Base-by-base conservation (phyloP, 2,888 invertebrate genomes). In the Platerodrilus igneus region DNA sequence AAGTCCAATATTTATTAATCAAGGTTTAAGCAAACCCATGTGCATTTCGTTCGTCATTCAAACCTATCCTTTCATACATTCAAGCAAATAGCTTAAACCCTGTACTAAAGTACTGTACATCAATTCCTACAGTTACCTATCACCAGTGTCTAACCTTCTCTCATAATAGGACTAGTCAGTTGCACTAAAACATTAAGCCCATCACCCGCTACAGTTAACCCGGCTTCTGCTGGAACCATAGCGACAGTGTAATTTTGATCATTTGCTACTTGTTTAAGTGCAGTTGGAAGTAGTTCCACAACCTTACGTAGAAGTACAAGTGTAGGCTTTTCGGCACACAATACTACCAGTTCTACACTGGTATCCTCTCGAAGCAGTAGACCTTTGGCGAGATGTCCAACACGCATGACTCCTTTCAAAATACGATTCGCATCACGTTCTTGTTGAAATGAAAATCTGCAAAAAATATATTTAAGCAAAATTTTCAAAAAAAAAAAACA, bases 371-470 rank as follows among this genome's bases (percentile, higher is more conserved):
- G 82, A 14, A 97, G 75, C 58, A 97, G 74, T 45, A 97, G 77
- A 22, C 93, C 90, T 64, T 91, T 91, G 30, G 90, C 88, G 35
- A 93, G 71, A 62, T 88, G 84, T 35, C 95, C 95, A 27, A 96
- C 94, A 48, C 96, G 82, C 93, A 96, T 94, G 16, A 96, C 95
- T 42, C 96, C 96, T 67, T 94, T 91, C 27, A 97, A 74, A 52
- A 89, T 81, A 45, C 95, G 80, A 52, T 76, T 71, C 23, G 74
- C 71, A 52, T 73, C 71, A 34, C 75, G 63, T 41, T 67, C 79
- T 56, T 83, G 77, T 66, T 81, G 80, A 68, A 82, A 82, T 37
- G 81, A 81, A 55, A 83, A 77, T 46, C 72, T 72, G 50, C 9
- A 58, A 53, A 46, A 29, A 36, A 41, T n/a, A 62, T 50, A 52